phyloP scores from a whole-genome alignment of 2,113 vertebrate genomes.

The Tenebrosternarchus preto region DNA sequence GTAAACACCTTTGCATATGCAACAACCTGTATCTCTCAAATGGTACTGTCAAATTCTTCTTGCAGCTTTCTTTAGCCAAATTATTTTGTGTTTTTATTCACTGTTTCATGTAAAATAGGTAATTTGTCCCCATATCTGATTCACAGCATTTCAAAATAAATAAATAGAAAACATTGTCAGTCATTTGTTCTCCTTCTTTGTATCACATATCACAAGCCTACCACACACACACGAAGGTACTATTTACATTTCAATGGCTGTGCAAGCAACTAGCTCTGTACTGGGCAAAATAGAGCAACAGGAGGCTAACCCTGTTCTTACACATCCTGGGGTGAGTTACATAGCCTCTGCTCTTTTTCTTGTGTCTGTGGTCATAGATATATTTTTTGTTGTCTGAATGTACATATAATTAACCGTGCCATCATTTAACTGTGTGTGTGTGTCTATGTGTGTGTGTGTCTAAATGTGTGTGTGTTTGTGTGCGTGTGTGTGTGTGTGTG shows the following conservation, averaged over 20 bases:
- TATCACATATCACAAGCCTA: slow-evolving; percentile 24
- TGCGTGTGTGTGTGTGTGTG: background rate
- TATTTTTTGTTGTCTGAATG: background rate
- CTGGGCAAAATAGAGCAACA: background rate
- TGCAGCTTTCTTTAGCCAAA: too few species aligned
- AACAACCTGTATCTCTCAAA: background rate
- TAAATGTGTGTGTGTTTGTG: background rate
- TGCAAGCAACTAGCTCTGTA: background rate
- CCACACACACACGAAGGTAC: slow-evolving; percentile 1
- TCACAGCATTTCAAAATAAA: background rate
- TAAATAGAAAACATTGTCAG: background rate
- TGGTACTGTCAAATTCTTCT: background rate
- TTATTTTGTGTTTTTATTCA: background rate
- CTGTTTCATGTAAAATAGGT: background rate
- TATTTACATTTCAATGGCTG: slow-evolving; percentile 49
- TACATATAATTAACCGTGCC: background rate
- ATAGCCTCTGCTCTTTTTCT: background rate
- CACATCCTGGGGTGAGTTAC: background rate
- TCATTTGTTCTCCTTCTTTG: slow-evolving; percentile 25
- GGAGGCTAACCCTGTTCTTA: slow-evolving; percentile 8
- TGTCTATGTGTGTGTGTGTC: too few species aligned
- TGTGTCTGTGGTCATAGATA: slow-evolving; percentile 6
- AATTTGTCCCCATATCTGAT: background rate
- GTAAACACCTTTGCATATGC: background rate
- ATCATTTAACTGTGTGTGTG: background rate